Percentiles rank a stretch among this genome's conserved stretches.
Evolutionary conservation across 2,888 invertebrate species (phyloP).

Genomic region (Hyles lineata): DNA sequence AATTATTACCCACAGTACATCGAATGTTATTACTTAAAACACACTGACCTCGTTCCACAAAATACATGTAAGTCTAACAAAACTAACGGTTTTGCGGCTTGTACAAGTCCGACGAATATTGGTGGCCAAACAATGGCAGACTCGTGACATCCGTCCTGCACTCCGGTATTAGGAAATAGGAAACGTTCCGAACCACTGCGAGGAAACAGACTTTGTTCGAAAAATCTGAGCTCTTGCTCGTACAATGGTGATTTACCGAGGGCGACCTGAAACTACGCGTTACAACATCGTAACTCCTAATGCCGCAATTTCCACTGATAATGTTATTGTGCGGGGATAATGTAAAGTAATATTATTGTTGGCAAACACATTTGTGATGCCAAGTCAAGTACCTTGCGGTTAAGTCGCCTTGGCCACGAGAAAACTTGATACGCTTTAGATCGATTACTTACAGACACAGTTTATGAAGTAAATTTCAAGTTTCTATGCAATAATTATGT

Average conservation of each 20-base stretch:
- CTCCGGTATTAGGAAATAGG: constrained; percentile 53
- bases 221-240: constrained; percentile 34
- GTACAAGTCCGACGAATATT: constrained; percentile 20
- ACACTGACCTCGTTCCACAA: constrained; percentile 26
- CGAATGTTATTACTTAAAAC: constrained; percentile 8
- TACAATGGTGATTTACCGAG: constrained; percentile 25
- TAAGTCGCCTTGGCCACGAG: not conserved
- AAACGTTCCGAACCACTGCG: constrained; percentile 43
- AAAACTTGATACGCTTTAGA: not conserved
- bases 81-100: constrained; percentile 11
- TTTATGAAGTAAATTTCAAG: too few relatives aligned
- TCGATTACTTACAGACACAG: not conserved
- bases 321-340: constrained; percentile 10
- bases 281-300: constrained; percentile 23
- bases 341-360: constrained; percentile 9
- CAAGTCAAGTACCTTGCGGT: not conserved
- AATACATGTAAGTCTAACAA: constrained; percentile 15
- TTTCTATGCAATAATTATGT: too few relatives aligned
- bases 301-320: constrained; percentile 3
- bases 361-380: not conserved
- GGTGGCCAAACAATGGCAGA: constrained; percentile 52
- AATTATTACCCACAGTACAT: not conserved
- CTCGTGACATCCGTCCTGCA: constrained; percentile 57
- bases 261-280: constrained; percentile 26
- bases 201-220: constrained; percentile 40